phyloP scores from a whole-genome alignment of 2,888 invertebrate genomes.

The Baronia brevicornis region DNA sequence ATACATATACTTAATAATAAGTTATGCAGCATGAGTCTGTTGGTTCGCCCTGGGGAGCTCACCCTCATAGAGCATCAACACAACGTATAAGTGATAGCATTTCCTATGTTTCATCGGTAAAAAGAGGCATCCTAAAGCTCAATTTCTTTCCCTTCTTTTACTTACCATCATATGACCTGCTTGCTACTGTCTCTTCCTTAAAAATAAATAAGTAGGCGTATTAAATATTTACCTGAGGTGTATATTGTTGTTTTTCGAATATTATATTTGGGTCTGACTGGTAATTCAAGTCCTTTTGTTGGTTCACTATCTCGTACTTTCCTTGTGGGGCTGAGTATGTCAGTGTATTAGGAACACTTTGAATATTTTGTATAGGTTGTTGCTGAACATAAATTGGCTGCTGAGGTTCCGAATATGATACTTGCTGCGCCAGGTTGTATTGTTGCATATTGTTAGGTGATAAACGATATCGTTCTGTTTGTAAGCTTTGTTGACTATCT shows the following conservation, averaged over 20 bases:
- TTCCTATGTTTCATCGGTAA: too few relatives aligned
- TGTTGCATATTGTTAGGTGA: constrained; percentile 13
- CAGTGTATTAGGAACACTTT: constrained; percentile 16
- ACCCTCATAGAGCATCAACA: too few relatives aligned
- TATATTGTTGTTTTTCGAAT: constrained; percentile 23
- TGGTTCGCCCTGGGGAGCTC: too few relatives aligned
- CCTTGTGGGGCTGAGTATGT: constrained; percentile 17
- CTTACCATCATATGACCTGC: too few relatives aligned
- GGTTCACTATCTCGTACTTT: too few relatives aligned
- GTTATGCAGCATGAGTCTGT: too few relatives aligned
- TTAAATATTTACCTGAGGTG: constrained; percentile 17
- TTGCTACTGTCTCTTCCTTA: too few relatives aligned
- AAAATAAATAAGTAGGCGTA: constrained; percentile 1
- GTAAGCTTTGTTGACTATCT: constrained; percentile 12
- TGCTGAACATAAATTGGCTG: constrained; percentile 17
- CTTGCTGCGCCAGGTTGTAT: constrained; percentile 18
- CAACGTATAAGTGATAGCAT: too few relatives aligned
- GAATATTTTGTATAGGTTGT: constrained; percentile 16
- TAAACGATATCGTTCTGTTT: constrained; percentile 16
- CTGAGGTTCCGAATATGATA: constrained; percentile 8
- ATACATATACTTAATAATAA: too few relatives aligned
- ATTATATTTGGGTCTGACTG: constrained; percentile 21
- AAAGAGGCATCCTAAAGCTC: too few relatives aligned
- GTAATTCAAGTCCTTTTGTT: constrained; percentile 14
- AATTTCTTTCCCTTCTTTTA: too few relatives aligned